These are phyloP conservation scores for Baryphthengus martii DNA, from an alignment of 2,113 vertebrate genomes.

Conservation along the genomic window DNA sequence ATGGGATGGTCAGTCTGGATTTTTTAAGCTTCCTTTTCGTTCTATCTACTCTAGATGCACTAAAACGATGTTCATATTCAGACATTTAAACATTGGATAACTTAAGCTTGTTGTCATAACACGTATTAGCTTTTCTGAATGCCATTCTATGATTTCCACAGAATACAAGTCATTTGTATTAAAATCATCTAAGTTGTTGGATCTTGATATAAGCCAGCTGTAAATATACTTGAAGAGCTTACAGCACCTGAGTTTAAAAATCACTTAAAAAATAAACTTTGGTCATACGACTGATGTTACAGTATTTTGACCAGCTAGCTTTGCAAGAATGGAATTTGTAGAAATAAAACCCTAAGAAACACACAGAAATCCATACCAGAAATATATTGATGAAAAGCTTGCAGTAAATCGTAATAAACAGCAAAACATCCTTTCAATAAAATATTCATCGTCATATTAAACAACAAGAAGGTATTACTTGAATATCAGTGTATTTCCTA, in stretches of 20 bases:
- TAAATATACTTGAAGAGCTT: background rate
- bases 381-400: background rate
- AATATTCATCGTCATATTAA: background rate
- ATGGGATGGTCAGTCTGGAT: rapidly evolving
- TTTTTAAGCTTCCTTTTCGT: background rate
- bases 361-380: background rate
- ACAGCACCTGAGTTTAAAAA: background rate
- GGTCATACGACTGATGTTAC: background rate
- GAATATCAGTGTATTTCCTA: background rate
- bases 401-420: background rate
- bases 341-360: background rate
- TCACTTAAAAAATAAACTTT: background rate
- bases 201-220: background rate
- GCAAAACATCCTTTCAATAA: background rate
- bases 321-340: background rate
- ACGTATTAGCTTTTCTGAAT: background rate
- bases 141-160: background rate
- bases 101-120: background rate
- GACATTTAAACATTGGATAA: background rate
- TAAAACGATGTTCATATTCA: background rate
- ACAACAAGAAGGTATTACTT: background rate
- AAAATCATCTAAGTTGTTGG: background rate
- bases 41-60: background rate
- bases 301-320: background rate
- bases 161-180: background rate